These are phyloP conservation scores for Phymorhynchus buccinoides DNA, from an alignment of 1,140 invertebrate genomes.

Conservation along the genomic window DNA sequence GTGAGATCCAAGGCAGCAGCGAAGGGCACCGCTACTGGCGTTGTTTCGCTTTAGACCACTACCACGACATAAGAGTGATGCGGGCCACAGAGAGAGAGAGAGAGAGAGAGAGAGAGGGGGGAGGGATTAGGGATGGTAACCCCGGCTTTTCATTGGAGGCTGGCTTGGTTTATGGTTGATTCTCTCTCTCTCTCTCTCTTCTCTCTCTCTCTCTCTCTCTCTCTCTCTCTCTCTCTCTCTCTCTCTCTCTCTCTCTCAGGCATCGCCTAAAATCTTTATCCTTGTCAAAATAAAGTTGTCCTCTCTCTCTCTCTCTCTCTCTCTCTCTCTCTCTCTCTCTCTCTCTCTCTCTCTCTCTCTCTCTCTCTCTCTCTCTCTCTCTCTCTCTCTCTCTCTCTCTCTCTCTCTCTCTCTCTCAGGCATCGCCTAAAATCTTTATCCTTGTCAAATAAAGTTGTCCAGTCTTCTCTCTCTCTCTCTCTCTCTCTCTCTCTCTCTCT, in stretches of 20 bases:
- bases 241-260: not conserved
- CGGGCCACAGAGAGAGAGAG: no score
- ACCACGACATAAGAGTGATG: no score
- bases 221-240: not conserved
- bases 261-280: no score
- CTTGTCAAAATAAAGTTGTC: no score
- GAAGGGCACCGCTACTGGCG: no score
- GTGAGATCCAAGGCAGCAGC: no score
- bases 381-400: slow-evolving; percentile 16
- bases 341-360: not conserved
- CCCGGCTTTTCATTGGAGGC: no score
- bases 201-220: slow-evolving; percentile 1
- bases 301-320: not conserved
- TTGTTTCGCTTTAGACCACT: no score
- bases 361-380: not conserved
- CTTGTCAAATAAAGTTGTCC: no score
- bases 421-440: not conserved
- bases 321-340: not conserved
- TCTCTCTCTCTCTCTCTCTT: not conserved
- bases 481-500: not conserved
- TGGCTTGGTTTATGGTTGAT: not conserved
- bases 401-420: not conserved
- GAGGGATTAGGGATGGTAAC: no score
- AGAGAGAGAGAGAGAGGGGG: no score
- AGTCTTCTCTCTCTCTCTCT: not conserved